Evolutionary conservation across 2,113 vertebrate genomes (phyloP).

Genomic region (Tyrannus savana): DNA sequence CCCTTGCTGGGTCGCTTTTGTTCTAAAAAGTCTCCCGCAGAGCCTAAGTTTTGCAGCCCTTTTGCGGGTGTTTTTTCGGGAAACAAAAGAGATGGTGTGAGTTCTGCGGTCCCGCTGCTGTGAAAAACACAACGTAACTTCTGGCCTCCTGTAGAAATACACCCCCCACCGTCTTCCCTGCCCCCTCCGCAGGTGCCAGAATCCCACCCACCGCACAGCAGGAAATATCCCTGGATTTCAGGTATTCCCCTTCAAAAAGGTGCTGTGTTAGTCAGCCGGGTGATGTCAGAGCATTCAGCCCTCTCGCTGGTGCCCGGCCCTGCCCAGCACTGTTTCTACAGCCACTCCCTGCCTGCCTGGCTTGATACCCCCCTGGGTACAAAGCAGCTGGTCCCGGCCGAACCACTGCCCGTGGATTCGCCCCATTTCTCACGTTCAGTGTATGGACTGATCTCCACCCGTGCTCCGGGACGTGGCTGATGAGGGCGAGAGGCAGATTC

Average conservation of each 20-base stretch:
- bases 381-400: background rate
- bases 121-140: background rate
- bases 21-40: background rate
- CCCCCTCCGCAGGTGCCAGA: background rate
- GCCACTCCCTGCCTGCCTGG: constrained; percentile 14
- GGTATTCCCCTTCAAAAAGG: background rate
- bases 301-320: background rate
- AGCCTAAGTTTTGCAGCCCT: background rate
- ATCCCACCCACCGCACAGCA: background rate
- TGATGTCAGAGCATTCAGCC: background rate
- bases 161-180: background rate
- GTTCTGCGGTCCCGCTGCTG: background rate
- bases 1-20: background rate
- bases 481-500: background rate
- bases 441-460: background rate
- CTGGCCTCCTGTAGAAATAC: background rate
- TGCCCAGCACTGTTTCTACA: background rate
- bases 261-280: background rate
- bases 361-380: background rate
- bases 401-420: background rate
- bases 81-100: rapidly evolving
- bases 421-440: no score
- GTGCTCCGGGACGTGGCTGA: background rate
- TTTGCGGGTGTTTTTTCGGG: background rate
- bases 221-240: background rate